Conservation (phyloP, 1,140 invertebrate species). For the Lysiphlebus fabarum region DNA sequence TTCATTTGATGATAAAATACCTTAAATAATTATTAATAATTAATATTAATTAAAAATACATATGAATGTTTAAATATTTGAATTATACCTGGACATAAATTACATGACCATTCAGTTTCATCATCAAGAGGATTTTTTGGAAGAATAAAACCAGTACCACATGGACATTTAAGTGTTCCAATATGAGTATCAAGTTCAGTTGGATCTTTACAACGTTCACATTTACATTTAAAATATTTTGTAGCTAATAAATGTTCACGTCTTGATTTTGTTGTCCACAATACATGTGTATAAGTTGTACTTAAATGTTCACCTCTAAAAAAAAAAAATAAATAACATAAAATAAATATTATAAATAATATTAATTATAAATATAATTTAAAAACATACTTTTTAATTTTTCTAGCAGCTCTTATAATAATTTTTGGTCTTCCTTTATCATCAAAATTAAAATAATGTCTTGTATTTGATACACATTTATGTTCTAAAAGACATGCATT, state of each 20-base stretch:
- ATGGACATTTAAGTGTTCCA: conserved; percentile 70
- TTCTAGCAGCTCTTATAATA: conserved; percentile 62
- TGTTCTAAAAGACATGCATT: conserved; percentile 74
- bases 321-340: conserved; percentile 22
- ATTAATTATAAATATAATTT: conserved; percentile 26
- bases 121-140: conserved; percentile 66
- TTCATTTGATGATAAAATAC: conserved; percentile 54
- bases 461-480: conserved; percentile 71
- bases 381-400: conserved; percentile 61
- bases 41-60: neutral
- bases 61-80: neutral
- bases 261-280: conserved; percentile 78
- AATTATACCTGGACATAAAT: conserved; percentile 60
- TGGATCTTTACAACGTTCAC: conserved; percentile 71
- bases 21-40: neutral
- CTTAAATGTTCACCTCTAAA: conserved; percentile 65
- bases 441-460: conserved; percentile 62
- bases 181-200: conserved; percentile 75
- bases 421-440: conserved; percentile 57
- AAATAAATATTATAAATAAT: conserved; percentile 25
- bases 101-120: conserved; percentile 72
- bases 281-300: conserved; percentile 81
- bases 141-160: conserved; percentile 62
- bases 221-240: conserved; percentile 78
- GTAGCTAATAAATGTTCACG: conserved; percentile 73